Evolutionary conservation across 2,113 vertebrate genomes (phyloP).

Genomic region (Coracopsis vasa): DNA sequence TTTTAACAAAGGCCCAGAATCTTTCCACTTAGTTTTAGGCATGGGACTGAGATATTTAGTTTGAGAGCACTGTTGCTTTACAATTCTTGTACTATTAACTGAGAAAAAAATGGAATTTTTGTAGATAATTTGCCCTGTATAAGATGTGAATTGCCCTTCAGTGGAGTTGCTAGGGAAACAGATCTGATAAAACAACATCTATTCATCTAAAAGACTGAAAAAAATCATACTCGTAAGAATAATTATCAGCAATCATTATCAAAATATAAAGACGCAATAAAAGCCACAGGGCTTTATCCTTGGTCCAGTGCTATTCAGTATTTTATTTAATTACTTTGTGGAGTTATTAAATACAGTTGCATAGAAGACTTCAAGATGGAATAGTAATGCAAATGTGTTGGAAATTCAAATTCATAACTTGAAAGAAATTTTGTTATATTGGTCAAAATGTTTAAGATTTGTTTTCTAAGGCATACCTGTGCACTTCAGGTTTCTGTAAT

Average conservation of each 20-base stretch:
- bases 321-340: neutral
- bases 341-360: neutral
- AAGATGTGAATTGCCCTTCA: neutral
- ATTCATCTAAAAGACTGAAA: neutral
- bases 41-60: neutral
- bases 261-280: neutral
- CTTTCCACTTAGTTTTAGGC: neutral
- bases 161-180: neutral
- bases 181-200: neutral
- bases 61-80: neutral
- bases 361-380: neutral
- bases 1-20: neutral
- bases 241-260: neutral
- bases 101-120: neutral
- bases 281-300: neutral
- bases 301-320: neutral
- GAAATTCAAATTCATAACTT: neutral
- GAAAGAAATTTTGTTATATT: neutral
- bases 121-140: neutral
- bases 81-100: neutral
- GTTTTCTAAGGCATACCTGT: neutral
- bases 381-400: neutral
- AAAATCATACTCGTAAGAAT: neutral
- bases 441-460: neutral
- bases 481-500: neutral